Percentiles rank a stretch among this genome's conserved stretches.
Evolutionary conservation across 2,113 vertebrate genomes (phyloP).

Genomic region (Colius striatus): DNA sequence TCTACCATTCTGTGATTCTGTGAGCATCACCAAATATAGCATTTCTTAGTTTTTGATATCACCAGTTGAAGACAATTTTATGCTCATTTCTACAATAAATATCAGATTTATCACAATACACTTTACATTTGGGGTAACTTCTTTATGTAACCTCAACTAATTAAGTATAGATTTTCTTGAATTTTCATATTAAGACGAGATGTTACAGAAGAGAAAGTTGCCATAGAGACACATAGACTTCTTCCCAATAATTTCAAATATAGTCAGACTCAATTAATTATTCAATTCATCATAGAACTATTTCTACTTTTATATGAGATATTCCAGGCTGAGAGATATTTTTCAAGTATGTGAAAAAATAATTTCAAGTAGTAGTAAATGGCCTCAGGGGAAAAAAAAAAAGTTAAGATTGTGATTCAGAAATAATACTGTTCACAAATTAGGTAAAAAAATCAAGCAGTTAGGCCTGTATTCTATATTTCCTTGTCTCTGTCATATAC

Average conservation of each 20-base stretch:
- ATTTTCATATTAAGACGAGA: slow-evolving; percentile 31
- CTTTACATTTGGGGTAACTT: neutral
- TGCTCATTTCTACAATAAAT: neutral
- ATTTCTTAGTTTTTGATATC: neutral
- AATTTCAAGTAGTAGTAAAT: slow-evolving; percentile 29
- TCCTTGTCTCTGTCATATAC: neutral
- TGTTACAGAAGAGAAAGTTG: slow-evolving; percentile 47
- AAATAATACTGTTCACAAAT: slow-evolving; percentile 9
- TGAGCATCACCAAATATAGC: neutral
- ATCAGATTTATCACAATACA: neutral
- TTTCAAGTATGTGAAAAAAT: slow-evolving; percentile 11
- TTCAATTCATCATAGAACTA: slow-evolving; percentile 44
- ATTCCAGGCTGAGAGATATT: slow-evolving; percentile 33
- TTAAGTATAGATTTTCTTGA: slow-evolving; percentile 12
- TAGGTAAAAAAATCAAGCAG: slow-evolving; percentile 30
- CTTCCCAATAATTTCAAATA: slow-evolving; percentile 34
- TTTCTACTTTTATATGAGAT: slow-evolving; percentile 45
- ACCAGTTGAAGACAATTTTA: neutral
- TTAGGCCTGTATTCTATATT: neutral
- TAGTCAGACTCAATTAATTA: slow-evolving; percentile 62
- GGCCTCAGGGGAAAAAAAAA: neutral
- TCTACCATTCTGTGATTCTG: too few relatives aligned
- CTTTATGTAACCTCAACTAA: slow-evolving; percentile 9
- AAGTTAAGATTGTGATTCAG: neutral
- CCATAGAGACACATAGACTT: slow-evolving; percentile 42